Percentiles rank a stretch among this genome's conserved stretches.
phyloP scores from a whole-genome alignment of 2,888 invertebrate genomes.

The Caenorhabditis sp. region DNA sequence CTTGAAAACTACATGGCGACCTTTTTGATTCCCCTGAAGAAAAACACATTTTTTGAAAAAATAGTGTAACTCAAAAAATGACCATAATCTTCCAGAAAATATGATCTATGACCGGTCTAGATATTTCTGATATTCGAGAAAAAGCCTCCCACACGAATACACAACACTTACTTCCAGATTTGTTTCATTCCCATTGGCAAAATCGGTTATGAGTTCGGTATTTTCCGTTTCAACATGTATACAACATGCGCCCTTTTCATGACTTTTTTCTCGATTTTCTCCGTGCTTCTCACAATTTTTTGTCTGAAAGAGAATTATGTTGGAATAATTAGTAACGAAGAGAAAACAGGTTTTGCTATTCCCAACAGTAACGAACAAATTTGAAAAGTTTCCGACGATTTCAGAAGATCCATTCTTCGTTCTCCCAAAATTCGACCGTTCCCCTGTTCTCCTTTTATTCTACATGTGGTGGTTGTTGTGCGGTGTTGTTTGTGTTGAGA shows the following conservation, averaged over 20 bases:
- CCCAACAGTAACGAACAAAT: not conserved
- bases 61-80: no score
- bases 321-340: conserved; percentile 41
- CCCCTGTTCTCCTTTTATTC: conserved; percentile 37
- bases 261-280: conserved; percentile 26
- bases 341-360: conserved; percentile 18
- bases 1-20: no score
- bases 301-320: conserved; percentile 44
- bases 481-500: conserved; percentile 40
- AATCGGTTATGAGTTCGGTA: conserved; percentile 22
- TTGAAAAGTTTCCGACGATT: not conserved
- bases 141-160: no score
- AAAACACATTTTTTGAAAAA: no score
- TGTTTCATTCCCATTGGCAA: conserved; percentile 45
- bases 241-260: conserved; percentile 48
- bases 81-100: no score
- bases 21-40: no score
- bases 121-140: no score
- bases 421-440: conserved; percentile 44
- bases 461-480: conserved; percentile 47
- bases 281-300: conserved; percentile 27
- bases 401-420: conserved; percentile 42
- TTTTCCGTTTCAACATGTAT: conserved; percentile 48
- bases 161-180: conserved; percentile 33
- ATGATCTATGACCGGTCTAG: no score